Base-by-base conservation (phyloP, 1,140 invertebrate genomes). In the Formica exsecta region DNA sequence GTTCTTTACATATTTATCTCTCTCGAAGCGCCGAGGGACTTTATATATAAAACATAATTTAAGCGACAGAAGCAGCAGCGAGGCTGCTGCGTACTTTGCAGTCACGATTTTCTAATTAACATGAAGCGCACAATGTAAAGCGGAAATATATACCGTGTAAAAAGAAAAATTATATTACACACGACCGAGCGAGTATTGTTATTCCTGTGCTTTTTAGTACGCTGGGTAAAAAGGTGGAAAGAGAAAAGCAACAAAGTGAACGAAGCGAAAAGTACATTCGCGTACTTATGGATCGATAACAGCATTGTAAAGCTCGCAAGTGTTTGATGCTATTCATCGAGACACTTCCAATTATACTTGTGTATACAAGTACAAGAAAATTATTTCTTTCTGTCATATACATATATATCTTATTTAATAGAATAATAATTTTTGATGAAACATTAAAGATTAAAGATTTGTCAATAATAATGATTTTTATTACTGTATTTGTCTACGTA, bases 1-100 rank as follows among this genome's bases (percentile, higher is more conserved):
- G 51, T 71, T 81, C 79, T 83, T 83, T 73, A 83, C 54, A 74
- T 74, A 83, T 83, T 83, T 83, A 83, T 73, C 48, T 19, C 48
- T 51, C 48, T 19, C 79, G 25, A 11, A 25, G 25, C 38, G 11
- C 36, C 22, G 44, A 44, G 32, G 32, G 44, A 8, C 32, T 57
- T 36, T 70, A 65, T 77, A 65, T 77, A 65, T 54, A 70, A 68
- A 73, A 68, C 64, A 41, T 22, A 80, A 88, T 88, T 86, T 36
- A 19, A 79, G 48, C 41, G 61, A 76, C 65, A 66, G 48, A 4
- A 61, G 61, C 48, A 61, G 61, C 48, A 61, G 44, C 32, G 59
- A 74, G 19, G 54, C 32, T 32, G 32, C 32, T 32, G 32, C 32
- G 54, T 36, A 11, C 57, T 74, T 54, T 70, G 36, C 79, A 83